Evolutionary conservation across 2,888 invertebrate species (phyloP).

Genomic region (Sipha maydis): DNA sequence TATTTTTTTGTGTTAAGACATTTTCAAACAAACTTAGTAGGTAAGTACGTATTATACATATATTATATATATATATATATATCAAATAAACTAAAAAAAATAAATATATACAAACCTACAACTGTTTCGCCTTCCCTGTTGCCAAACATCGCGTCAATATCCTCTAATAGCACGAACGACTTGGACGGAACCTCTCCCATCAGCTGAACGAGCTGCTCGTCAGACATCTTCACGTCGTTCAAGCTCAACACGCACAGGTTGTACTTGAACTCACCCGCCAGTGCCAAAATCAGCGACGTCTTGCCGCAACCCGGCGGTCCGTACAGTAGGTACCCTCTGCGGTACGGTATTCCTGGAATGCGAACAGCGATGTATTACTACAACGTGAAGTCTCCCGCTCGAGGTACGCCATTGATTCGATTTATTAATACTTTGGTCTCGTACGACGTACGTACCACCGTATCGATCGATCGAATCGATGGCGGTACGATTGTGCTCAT

Average conservation of each 20-base stretch:
- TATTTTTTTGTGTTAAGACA: too few relatives aligned
- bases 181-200: constrained; percentile 27
- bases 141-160: constrained; percentile 43
- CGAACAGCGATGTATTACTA: not conserved
- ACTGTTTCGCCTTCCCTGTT: not conserved
- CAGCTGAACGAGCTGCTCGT: constrained; percentile 26
- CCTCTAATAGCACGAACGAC: constrained; percentile 47
- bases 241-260: constrained; percentile 38
- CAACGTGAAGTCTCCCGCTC: not conserved
- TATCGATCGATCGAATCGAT: too few relatives aligned
- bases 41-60: too few relatives aligned
- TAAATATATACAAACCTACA: constrained; percentile 22
- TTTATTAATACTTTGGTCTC: too few relatives aligned
- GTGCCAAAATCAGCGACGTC: constrained; percentile 20
- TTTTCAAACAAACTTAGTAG: too few relatives aligned
- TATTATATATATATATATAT: too few relatives aligned
- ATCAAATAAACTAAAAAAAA: too few relatives aligned
- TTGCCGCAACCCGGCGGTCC: constrained; percentile 29
- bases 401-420: too few relatives aligned
- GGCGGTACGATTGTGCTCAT: too few relatives aligned
- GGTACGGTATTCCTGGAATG: constrained; percentile 46
- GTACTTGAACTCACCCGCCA: constrained; percentile 40
- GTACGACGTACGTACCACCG: too few relatives aligned
- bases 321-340: constrained; percentile 10
- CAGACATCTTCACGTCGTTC: constrained; percentile 22